Conservation (phyloP, 2,888 invertebrate genomes). For the Orchesellides sinensis region DNA sequence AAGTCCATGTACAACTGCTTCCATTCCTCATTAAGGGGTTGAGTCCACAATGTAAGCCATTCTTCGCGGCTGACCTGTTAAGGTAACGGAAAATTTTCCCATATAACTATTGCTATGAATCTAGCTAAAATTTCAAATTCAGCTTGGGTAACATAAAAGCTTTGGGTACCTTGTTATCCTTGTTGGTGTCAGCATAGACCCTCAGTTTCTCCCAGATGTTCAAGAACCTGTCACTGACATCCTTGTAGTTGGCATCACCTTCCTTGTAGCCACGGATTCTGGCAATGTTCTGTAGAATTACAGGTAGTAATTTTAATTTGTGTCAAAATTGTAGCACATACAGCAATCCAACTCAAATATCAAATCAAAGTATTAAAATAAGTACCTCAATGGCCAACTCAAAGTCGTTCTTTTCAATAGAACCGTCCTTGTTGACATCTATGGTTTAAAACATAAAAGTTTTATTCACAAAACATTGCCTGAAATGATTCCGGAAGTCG, state of each 20-base stretch:
- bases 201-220: constrained; percentile 93
- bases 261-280: constrained; percentile 89
- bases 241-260: constrained; percentile 86
- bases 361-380: not conserved
- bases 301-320: no score
- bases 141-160: no score
- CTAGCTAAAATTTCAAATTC: no score
- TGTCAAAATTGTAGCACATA: not conserved
- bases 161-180: constrained; percentile 91
- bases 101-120: no score
- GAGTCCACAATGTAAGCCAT: constrained; percentile 95
- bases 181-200: constrained; percentile 90
- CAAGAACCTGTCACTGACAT: constrained; percentile 89
- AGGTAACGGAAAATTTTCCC: constrained; percentile 24
- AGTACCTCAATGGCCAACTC: constrained; percentile 92
- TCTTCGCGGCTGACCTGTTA: constrained; percentile 90
- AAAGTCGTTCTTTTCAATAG: constrained; percentile 93
- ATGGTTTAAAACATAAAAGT: constrained; percentile 77
- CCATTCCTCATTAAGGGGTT: constrained; percentile 90
- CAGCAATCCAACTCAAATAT: not conserved
- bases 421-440: constrained; percentile 95
- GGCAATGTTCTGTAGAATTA: constrained; percentile 87
- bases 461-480: not conserved
- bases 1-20: constrained; percentile 92
- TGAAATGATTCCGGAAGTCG: not conserved